Percentiles rank a stretch among this genome's conserved stretches.
phyloP scores from a whole-genome alignment of 2,113 vertebrate genomes.

The Ctenodactylus gundi region DNA sequence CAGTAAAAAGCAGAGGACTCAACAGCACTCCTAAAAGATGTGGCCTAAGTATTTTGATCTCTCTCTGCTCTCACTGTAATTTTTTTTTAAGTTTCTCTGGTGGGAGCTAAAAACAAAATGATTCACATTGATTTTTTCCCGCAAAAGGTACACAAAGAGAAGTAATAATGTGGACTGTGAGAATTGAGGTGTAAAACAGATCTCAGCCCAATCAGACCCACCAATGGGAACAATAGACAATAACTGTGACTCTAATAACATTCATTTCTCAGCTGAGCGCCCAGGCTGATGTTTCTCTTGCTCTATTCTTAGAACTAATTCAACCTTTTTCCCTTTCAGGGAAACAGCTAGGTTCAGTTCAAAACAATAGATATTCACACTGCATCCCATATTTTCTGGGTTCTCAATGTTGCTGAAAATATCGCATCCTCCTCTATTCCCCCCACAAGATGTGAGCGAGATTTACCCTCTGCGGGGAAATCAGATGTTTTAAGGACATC shows the following conservation, averaged over 20 bases:
- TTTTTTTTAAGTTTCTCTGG: too few species aligned
- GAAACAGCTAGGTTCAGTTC: slow-evolving; percentile 47
- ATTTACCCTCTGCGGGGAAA: neutral
- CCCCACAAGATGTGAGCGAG: neutral
- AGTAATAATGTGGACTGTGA: slow-evolving; percentile 73
- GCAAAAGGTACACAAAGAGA: slow-evolving; percentile 72
- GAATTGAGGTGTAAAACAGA: slow-evolving; percentile 66
- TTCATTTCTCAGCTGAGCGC: slow-evolving; percentile 72
- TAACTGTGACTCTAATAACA: slow-evolving; percentile 65
- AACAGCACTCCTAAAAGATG: neutral
- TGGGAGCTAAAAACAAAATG: slow-evolving; percentile 71
- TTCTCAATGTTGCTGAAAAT: slow-evolving; percentile 52
- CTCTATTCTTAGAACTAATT: slow-evolving; percentile 70
- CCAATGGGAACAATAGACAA: slow-evolving; percentile 74
- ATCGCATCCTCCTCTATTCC: slow-evolving; percentile 40
- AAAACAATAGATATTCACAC: slow-evolving; percentile 71
- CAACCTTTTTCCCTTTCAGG: slow-evolving; percentile 51
- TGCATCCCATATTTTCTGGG: slow-evolving; percentile 48
- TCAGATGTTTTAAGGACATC: neutral
- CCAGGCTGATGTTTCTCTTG: slow-evolving; percentile 46
- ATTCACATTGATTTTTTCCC: slow-evolving; percentile 64
- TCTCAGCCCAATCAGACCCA: slow-evolving; percentile 66
- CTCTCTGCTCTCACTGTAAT: slow-evolving; percentile 36
- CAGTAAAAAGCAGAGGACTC: slow-evolving; percentile 29
- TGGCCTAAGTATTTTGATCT: slow-evolving; percentile 60